A percentile compares a stretch with the other conserved stretches of the same genome.
phyloP scores from a whole-genome alignment of 2,888 invertebrate species.

The Helobdella robusta region DNA sequence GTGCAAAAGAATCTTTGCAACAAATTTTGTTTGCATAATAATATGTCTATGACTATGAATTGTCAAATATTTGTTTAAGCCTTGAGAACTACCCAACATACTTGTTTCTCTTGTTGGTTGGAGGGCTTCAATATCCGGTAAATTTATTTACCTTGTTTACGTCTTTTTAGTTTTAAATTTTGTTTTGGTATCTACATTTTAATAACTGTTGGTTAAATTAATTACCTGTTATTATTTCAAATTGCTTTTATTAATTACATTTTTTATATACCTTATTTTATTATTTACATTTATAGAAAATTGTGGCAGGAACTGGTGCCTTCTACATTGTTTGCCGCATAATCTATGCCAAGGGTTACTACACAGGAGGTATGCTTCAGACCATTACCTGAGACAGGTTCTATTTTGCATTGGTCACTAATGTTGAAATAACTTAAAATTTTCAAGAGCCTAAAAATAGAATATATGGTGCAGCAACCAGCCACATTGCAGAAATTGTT shows the following conservation, averaged over 20 bases:
- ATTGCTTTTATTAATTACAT: too few relatives aligned
- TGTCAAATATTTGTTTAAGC: constrained; percentile 38
- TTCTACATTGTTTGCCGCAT: constrained; percentile 45
- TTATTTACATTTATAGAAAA: constrained; percentile 25
- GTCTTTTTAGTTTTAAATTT: neutral
- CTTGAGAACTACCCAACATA: constrained; percentile 45
- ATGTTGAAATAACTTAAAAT: neutral
- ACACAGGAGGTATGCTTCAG: constrained; percentile 48
- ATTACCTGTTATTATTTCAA: too few relatives aligned
- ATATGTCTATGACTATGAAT: constrained; percentile 8
- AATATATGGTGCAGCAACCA: constrained; percentile 41
- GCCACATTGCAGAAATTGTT: constrained; percentile 42
- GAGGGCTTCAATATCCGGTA: constrained; percentile 51
- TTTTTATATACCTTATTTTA: neutral
- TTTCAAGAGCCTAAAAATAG: constrained; percentile 43
- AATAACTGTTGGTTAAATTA: too few relatives aligned
- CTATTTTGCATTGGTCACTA: neutral
- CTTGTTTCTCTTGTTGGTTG: constrained; percentile 47
- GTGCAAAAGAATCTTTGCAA: too few relatives aligned
- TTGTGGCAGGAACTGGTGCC: constrained; percentile 29
- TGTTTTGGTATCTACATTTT: neutral
- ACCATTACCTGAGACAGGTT: too few relatives aligned
- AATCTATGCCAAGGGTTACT: constrained; percentile 52
- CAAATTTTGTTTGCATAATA: neutral
- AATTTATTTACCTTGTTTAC: constrained; percentile 31